Percentiles rank a stretch among this genome's conserved stretches.
Conservation (phyloP, 1,140 invertebrate species). For the Cylas formicarius region DNA sequence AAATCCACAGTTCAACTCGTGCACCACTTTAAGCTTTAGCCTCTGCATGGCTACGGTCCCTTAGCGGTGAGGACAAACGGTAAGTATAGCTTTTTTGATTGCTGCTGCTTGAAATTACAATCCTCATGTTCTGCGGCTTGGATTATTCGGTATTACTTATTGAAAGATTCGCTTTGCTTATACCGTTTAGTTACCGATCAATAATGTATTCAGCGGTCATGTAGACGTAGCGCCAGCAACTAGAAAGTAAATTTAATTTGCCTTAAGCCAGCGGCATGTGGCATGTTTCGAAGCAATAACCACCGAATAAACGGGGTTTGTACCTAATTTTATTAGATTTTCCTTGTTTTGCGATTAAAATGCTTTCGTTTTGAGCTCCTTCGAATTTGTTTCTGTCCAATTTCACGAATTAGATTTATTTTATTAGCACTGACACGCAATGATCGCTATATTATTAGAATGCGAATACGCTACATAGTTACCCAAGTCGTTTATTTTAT, state of each 20-base stretch:
- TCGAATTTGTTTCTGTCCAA: constrained; percentile 18
- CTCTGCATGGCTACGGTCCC: no score
- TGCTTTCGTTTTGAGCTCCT: constrained; percentile 15
- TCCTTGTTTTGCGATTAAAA: constrained; percentile 22
- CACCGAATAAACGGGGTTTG: constrained; percentile 18
- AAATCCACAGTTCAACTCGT: no score
- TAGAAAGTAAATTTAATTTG: constrained; percentile 22
- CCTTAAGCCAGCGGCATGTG: constrained; percentile 18
- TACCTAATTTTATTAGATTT: constrained; percentile 28
- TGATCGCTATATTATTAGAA: constrained; percentile 8
- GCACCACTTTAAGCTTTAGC: no score
- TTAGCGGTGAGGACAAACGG: no score
- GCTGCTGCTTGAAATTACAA: no score
- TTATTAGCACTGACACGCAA: constrained; percentile 23
- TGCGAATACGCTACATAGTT: neutral
- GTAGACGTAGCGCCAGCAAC: constrained; percentile 8
- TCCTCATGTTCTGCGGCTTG: no score
- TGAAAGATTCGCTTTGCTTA: no score
- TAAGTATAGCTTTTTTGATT: no score
- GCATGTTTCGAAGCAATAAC: constrained; percentile 17
- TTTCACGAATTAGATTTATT: constrained; percentile 20
- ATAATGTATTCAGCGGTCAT: no score
- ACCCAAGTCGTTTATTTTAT: constrained; percentile 4
- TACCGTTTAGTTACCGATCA: no score
- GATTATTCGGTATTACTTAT: no score